These are phyloP conservation scores for Palaemon carinicauda DNA, from an alignment of 1,140 invertebrate species.

Conservation along the genomic window DNA sequence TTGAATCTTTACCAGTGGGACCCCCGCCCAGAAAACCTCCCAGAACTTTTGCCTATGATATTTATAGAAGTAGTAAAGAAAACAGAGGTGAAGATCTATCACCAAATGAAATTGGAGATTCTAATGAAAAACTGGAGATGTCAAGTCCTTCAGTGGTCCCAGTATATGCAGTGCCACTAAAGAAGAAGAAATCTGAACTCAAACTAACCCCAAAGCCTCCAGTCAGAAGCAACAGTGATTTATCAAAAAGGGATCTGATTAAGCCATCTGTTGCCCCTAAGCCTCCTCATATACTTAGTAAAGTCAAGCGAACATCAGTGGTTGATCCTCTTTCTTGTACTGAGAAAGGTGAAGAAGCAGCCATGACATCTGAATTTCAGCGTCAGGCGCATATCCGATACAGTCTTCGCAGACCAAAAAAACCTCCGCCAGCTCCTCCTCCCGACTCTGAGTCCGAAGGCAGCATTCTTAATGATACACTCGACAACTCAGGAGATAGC, in stretches of 20 bases:
- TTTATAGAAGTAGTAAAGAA: constrained; percentile 12
- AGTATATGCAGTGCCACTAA: constrained; percentile 39
- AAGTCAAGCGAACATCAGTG: constrained; percentile 35
- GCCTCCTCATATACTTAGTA: constrained; percentile 33
- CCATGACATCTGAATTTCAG: constrained; percentile 41
- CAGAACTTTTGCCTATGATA: constrained; percentile 48
- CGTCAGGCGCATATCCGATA: constrained; percentile 37
- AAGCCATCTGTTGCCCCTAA: constrained; percentile 43
- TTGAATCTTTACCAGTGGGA: constrained; percentile 15
- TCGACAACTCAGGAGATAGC: neutral
- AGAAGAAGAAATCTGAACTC: constrained; percentile 12
- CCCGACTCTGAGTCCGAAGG: neutral
- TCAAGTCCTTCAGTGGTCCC: neutral
- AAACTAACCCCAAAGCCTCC: constrained; percentile 31
- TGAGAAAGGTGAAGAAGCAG: constrained; percentile 45
- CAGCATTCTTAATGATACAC: neutral
- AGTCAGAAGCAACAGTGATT: constrained; percentile 39
- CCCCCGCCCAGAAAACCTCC: constrained; percentile 40
- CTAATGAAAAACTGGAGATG: neutral
- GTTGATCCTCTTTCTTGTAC: constrained; percentile 43
- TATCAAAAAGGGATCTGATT: constrained; percentile 17
- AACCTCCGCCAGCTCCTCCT: constrained; percentile 29
- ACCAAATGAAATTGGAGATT: neutral
- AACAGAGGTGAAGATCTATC: neutral
- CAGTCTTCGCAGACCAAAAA: constrained; percentile 35